A percentile compares a stretch with the other conserved stretches of the same genome.
Conservation (phyloP, 1,140 invertebrate genomes). For the Trachymyrmex septentrionalis region DNA sequence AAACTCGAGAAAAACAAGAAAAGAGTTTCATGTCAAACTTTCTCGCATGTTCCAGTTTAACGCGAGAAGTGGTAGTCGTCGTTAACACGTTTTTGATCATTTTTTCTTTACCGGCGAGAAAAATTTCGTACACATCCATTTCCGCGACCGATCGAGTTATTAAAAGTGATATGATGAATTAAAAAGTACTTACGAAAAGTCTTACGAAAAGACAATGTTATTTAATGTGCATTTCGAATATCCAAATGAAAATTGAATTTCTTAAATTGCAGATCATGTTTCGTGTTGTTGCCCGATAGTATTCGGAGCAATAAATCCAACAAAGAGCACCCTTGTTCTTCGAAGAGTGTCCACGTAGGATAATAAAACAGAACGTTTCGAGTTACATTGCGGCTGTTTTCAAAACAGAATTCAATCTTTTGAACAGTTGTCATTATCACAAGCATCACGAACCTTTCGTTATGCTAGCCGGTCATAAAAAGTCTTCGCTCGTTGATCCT, state of each 20-base stretch:
- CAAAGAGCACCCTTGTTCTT: constrained; percentile 71
- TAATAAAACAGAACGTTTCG: constrained; percentile 71
- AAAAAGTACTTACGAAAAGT: background rate
- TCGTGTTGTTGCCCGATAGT: constrained; percentile 20
- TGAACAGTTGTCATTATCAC: constrained; percentile 78
- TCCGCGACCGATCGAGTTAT: constrained; percentile 50
- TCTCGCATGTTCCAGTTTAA: constrained; percentile 73
- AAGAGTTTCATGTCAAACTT: constrained; percentile 74
- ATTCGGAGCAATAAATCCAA: constrained; percentile 64
- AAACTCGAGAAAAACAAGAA: constrained; percentile 64
- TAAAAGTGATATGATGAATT: constrained; percentile 40
- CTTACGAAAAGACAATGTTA: background rate
- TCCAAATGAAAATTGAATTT: constrained; percentile 55
- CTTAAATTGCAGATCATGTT: constrained; percentile 54
- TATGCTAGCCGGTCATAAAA: constrained; percentile 57
- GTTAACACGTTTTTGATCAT: constrained; percentile 72
- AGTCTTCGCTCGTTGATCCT: constrained; percentile 35
- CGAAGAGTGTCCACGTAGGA: constrained; percentile 57
- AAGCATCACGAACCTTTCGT: constrained; percentile 38
- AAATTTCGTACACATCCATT: constrained; percentile 56
- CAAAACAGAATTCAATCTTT: constrained; percentile 82
- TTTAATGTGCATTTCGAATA: constrained; percentile 23
- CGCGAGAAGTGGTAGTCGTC: constrained; percentile 66
- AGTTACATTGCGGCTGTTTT: constrained; percentile 80
- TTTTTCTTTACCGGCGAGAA: constrained; percentile 64